Conservation (phyloP, 2,797 vertebrate genomes). For the Acanthis flammea region DNA sequence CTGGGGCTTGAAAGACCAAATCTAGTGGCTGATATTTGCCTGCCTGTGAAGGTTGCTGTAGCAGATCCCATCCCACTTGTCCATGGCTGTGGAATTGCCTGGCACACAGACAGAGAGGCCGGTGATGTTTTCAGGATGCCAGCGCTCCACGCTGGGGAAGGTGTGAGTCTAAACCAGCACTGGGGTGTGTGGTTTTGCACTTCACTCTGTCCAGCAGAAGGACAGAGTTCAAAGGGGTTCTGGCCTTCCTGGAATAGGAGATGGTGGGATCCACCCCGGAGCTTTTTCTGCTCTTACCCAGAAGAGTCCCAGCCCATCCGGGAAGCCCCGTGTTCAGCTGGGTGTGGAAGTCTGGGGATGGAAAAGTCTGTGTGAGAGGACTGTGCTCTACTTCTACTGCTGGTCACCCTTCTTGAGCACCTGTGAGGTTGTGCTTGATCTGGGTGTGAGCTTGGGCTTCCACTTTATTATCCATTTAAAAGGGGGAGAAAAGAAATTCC, state of each 20-base stretch:
- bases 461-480: neutral
- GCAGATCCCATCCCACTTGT: neutral
- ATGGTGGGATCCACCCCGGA: neutral
- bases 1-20: neutral
- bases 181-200: neutral
- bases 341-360: neutral
- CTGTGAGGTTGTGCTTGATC: neutral
- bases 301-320: neutral
- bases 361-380: neutral
- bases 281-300: slow-evolving; percentile 8
- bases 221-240: slow-evolving; percentile 26
- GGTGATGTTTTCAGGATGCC: neutral
- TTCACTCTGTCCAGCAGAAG: neutral
- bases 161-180: neutral
- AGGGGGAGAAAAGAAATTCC: neutral
- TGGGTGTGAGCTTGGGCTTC: neutral
- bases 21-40: neutral
- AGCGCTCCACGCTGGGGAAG: neutral
- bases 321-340: neutral
- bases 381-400: neutral
- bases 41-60: neutral
- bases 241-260: slow-evolving; percentile 25
- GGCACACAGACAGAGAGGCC: rapidly evolving
- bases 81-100: neutral
- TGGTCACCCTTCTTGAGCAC: neutral